Percentiles rank a stretch among this genome's conserved stretches.
phyloP scores from a whole-genome alignment of 2,888 invertebrate species.

The Dexiosoma caninum region DNA sequence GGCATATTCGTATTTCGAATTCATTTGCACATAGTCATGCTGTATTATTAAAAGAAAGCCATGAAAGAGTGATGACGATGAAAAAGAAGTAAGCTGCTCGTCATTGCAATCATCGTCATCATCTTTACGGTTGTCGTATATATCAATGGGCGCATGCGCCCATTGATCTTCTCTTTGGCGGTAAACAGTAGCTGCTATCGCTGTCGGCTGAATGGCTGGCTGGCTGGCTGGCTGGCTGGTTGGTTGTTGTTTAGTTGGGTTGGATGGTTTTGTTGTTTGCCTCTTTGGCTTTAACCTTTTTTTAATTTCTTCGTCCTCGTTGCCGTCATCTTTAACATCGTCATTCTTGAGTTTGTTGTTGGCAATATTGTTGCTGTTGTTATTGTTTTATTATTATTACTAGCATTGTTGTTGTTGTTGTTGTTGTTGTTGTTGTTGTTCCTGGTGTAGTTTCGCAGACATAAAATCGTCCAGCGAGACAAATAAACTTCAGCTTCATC shows the following conservation, averaged over 20 bases:
- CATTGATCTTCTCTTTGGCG: constrained; percentile 64
- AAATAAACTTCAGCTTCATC: constrained; percentile 61
- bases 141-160: constrained; percentile 64
- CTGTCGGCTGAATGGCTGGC: constrained; percentile 63
- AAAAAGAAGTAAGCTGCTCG: constrained; percentile 56
- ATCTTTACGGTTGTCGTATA: constrained; percentile 64
- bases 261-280: constrained; percentile 41
- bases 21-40: constrained; percentile 56
- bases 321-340: background rate
- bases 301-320: background rate
- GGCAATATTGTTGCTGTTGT: background rate
- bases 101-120: constrained; percentile 63
- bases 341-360: constrained; percentile 28
- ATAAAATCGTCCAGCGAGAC: constrained; percentile 61
- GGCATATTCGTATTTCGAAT: constrained; percentile 43
- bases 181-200: constrained; percentile 64
- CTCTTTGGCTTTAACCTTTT: constrained; percentile 60
- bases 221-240: constrained; percentile 25
- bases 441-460: constrained; percentile 49
- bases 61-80: constrained; percentile 38
- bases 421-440: background rate
- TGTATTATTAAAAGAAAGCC: constrained; percentile 62
- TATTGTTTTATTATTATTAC: constrained; percentile 12
- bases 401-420: constrained; percentile 9
- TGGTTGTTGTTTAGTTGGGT: constrained; percentile 42